These are phyloP conservation scores for Mythimna ferrago DNA, from an alignment of 2,888 invertebrate species.

Conservation along the genomic window DNA sequence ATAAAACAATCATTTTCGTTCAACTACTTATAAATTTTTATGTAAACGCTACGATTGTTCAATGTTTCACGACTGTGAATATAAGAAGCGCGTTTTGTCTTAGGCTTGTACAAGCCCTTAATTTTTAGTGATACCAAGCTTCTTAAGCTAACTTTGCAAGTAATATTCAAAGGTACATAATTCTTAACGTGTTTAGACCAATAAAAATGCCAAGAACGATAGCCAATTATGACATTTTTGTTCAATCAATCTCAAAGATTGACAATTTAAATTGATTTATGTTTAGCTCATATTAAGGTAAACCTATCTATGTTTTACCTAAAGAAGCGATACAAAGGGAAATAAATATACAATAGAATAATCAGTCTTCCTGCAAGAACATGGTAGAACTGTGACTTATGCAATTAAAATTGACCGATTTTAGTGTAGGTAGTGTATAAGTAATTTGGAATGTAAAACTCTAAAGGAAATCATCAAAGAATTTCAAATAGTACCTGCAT, in stretches of 20 bases:
- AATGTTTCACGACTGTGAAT: slow-evolving; percentile 34
- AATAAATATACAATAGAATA: slow-evolving; percentile 62
- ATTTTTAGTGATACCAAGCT: slow-evolving; percentile 64
- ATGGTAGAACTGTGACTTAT: slow-evolving; percentile 45
- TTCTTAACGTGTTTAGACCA: slow-evolving; percentile 36
- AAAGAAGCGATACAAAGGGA: slow-evolving; percentile 56
- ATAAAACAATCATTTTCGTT: slow-evolving; percentile 67
- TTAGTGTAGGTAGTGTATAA: slow-evolving; percentile 30
- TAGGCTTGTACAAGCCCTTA: slow-evolving; percentile 43
- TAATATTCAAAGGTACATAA: slow-evolving; percentile 41
- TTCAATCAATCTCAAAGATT: slow-evolving; percentile 48
- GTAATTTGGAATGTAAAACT: slow-evolving; percentile 36
- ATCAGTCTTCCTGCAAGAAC: slow-evolving; percentile 68
- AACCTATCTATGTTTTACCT: slow-evolving; percentile 61
- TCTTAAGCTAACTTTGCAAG: slow-evolving; percentile 64
- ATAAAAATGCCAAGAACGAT: slow-evolving; percentile 20
- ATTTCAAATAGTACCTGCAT: slow-evolving; percentile 72
- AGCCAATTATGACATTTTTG: slow-evolving; percentile 21
- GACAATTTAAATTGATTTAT: slow-evolving; percentile 23
- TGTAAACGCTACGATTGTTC: slow-evolving; percentile 45
- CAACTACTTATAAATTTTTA: slow-evolving; percentile 64
- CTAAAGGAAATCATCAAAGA: slow-evolving; percentile 22
- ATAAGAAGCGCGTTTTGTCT: slow-evolving; percentile 40
- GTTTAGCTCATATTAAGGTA: slow-evolving; percentile 44
- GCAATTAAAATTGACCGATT: slow-evolving; percentile 57